Conservation (phyloP, 2,888 invertebrate genomes). For the Phyllotreta cruciferae region DNA sequence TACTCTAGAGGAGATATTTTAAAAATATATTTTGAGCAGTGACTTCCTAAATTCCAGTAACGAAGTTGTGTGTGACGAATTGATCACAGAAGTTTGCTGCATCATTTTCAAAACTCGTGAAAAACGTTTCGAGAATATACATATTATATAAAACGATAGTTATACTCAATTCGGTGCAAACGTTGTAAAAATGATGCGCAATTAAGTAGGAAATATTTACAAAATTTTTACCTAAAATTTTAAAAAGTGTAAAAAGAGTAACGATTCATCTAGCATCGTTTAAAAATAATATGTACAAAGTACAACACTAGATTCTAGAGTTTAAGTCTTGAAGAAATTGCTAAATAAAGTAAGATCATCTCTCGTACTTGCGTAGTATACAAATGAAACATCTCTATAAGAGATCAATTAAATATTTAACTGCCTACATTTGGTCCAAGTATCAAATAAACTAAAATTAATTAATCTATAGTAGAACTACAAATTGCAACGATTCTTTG, state of each 20-base stretch:
- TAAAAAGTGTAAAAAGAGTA: constrained; percentile 41
- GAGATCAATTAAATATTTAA: constrained; percentile 35
- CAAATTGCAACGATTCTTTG: constrained; percentile 18
- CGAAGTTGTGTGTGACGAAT: constrained; percentile 30
- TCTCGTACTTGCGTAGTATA: background rate
- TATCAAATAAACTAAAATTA: constrained; percentile 32
- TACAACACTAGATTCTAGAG: constrained; percentile 33
- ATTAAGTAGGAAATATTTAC: constrained; percentile 33
- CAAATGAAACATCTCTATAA: constrained; percentile 32
- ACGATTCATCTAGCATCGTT: constrained; percentile 38
- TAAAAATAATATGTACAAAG: constrained; percentile 40
- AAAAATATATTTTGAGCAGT: constrained; percentile 33
- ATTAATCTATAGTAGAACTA: too few species aligned
- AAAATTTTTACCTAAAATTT: constrained; percentile 31
- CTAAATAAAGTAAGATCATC: constrained; percentile 39
- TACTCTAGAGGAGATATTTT: constrained; percentile 21
- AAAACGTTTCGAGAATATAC: background rate
- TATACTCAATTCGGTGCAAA: too few species aligned
- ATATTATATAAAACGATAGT: too few species aligned
- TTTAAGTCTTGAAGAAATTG: constrained; percentile 43
- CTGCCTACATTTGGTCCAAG: constrained; percentile 43
- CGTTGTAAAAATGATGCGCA: constrained; percentile 16
- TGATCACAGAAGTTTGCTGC: constrained; percentile 26
- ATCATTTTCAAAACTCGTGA: constrained; percentile 20
- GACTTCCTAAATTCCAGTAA: constrained; percentile 27